Evolutionary conservation across 2,797 vertebrate species (phyloP).

Genomic region (Spinibarbus caldwelli): DNA sequence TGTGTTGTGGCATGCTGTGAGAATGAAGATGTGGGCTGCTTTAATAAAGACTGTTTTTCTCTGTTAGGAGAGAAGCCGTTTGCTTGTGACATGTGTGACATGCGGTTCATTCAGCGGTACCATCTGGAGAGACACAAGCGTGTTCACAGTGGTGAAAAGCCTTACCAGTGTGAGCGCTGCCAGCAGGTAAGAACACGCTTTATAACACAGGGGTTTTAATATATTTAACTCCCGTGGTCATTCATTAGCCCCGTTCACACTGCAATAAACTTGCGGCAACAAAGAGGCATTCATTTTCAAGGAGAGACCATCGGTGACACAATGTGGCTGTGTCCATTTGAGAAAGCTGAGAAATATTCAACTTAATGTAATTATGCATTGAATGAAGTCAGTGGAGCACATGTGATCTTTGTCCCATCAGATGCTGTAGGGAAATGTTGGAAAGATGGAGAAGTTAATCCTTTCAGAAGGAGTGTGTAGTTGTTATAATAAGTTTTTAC

Average conservation of each 20-base stretch:
- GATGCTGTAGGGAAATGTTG: too few relatives aligned
- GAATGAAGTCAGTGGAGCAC: too few relatives aligned
- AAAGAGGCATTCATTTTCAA: not conserved
- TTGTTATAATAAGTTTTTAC: too few relatives aligned
- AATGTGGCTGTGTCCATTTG: not conserved
- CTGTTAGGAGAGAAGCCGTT: slow-evolving; percentile 94
- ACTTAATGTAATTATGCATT: not conserved
- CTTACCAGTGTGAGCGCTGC: slow-evolving; percentile 96
- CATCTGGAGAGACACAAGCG: slow-evolving; percentile 98
- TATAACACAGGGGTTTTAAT: not conserved
- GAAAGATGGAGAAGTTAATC: too few relatives aligned
- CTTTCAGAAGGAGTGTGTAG: too few relatives aligned
- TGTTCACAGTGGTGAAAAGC: slow-evolving; percentile 98
- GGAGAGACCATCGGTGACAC: not conserved
- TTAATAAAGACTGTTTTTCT: slow-evolving; percentile 14
- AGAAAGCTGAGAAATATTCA: not conserved
- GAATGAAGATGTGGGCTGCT: not conserved
- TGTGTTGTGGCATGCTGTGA: slow-evolving; percentile 9
- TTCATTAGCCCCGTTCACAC: not conserved
- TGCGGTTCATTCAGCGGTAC: slow-evolving; percentile 99
- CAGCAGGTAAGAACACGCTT: slow-evolving; percentile 84
- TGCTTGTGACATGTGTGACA: slow-evolving; percentile 95
- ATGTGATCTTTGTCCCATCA: too few relatives aligned
- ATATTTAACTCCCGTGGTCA: too few relatives aligned
- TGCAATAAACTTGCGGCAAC: not conserved